These are phyloP conservation scores for Phalloptychus januarius DNA, from an alignment of 2,797 vertebrate species.

Conservation along the genomic window DNA sequence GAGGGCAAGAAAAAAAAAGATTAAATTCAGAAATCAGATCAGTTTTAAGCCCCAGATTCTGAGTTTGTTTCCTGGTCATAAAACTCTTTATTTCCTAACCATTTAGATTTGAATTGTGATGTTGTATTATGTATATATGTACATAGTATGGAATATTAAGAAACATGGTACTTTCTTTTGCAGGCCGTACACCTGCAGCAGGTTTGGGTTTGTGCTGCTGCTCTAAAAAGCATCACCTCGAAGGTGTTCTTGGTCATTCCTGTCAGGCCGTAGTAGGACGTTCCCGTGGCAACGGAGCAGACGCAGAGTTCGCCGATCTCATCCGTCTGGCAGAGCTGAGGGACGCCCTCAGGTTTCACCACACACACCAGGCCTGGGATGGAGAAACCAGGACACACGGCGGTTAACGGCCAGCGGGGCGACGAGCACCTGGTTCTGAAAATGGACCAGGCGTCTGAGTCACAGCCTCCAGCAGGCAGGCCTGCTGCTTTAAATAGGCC, in stretches of 20 bases:
- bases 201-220: conserved; percentile 2
- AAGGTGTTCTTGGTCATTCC: conserved; percentile 99
- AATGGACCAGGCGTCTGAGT: not conserved
- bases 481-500: conserved; percentile 22
- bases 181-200: not conserved
- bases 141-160: not conserved
- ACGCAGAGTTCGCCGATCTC: conserved; percentile 98
- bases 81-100: no score
- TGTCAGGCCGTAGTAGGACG: conserved; percentile 95
- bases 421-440: conserved; percentile 20
- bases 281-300: conserved; percentile 93
- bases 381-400: not conserved
- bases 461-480: not conserved
- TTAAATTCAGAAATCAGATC: no score
- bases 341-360: conserved; percentile 94
- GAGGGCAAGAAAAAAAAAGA: no score
- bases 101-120: no score
- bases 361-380: conserved; percentile 92
- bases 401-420: not conserved
- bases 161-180: not conserved
- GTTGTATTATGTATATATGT: no score
- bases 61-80: no score
- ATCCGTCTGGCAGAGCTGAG: conserved; percentile 95
- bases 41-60: no score
- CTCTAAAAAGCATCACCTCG: conserved; percentile 73